Evolutionary conservation across 2,888 invertebrate species (phyloP), one percentile per base, ranked within the genome.

Genomic region (Hirtodrosophila cameraria): DNA sequence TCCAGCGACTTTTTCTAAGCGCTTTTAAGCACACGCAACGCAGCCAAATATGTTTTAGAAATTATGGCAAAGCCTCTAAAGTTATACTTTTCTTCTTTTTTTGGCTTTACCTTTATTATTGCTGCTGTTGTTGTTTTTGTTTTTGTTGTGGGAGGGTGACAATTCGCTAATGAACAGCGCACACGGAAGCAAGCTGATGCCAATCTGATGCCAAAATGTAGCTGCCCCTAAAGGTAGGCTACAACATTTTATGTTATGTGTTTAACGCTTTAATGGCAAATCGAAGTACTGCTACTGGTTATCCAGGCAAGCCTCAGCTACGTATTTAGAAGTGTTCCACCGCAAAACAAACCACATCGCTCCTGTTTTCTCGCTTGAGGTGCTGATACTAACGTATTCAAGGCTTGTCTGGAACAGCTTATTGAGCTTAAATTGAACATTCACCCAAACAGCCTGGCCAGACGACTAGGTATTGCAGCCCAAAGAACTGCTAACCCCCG

Each of bases 141-240:
- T 39, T 15, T 11, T 39, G 18, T 23, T 46, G 38, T 62, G 39
- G 53, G 38, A 35, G 62, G 75, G 78, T 73, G 81, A 75, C 73
- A 84, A 77, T 74, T 52, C 79, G 72, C 66, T 81, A 82, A 82
- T 82, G 82, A 81, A 76, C 67, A 42, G 43, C 49, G 65, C 64
- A 63, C 84, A 82, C 78, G 82, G 58, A 81, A 72, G 66, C 73
- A 45, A 15, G 13, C 12, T 11, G 28, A 38, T 49, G 42, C 48
- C 53, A 49, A 36, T 41, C 18, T 38, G 41, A 39, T 35, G 59
- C 27, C 13, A 45, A 42, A 53, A 38, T 38, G 35, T 43, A 30
- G 31, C 38, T 52, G 50, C 69, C 39, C 43, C 36, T 31, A 70
- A 69, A 64, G 52, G 39, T 49, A 50, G 11, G 62, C 70, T 48